Percentiles rank a stretch among this genome's conserved stretches.
phyloP scores from a whole-genome alignment of 2,113 vertebrate species.

The Hippocampus mohnikei region DNA sequence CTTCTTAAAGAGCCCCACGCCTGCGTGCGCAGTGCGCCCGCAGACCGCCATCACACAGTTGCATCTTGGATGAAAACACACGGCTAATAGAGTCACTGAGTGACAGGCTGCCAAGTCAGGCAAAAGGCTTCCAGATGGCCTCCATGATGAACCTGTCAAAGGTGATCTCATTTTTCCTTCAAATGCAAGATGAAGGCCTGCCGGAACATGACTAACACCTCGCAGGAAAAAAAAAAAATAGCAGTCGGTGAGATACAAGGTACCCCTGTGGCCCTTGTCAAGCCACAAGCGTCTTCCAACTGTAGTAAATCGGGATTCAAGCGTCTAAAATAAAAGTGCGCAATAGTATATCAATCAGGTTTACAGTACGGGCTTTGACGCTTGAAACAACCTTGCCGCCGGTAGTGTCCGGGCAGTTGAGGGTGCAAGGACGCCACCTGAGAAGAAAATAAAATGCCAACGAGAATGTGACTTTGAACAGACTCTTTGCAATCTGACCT shows the following conservation, averaged over 20 bases:
- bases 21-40: conserved; percentile 40
- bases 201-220: conserved; percentile 32
- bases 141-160: conserved; percentile 62
- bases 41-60: conserved; percentile 29
- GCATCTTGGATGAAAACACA: conserved; percentile 57
- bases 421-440: too few species aligned
- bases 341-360: neutral
- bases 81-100: conserved; percentile 55
- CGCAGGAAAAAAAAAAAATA: conserved; percentile 20
- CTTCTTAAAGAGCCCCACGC: conserved; percentile 38
- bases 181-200: conserved; percentile 37
- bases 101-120: conserved; percentile 47
- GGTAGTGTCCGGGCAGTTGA: neutral
- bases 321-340: neutral
- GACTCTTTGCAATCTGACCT: too few species aligned
- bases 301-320: neutral
- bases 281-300: conserved; percentile 1
- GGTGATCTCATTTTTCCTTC: conserved; percentile 48
- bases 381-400: neutral
- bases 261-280: neutral
- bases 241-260: neutral
- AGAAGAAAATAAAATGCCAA: too few species aligned
- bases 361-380: neutral
- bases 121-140: conserved; percentile 39
- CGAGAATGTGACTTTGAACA: too few species aligned